Percentiles rank a stretch among this genome's conserved stretches.
Conservation (phyloP, 2,888 invertebrate species). For the Coelinius sp. region DNA sequence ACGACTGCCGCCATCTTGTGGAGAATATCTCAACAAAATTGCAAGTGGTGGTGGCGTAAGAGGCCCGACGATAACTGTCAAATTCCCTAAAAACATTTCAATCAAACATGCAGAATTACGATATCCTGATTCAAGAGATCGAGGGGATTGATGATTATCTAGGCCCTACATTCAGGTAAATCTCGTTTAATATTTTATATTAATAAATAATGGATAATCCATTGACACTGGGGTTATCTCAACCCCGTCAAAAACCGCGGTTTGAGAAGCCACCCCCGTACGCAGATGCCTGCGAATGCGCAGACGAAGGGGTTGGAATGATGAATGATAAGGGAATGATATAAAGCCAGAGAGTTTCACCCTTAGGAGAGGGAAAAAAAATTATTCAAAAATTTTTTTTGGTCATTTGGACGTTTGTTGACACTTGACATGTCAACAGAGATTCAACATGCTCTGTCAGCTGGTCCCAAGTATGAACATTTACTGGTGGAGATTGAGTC, state of each 20-base stretch:
- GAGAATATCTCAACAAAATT: too few relatives aligned
- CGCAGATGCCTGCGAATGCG: slow-evolving; percentile 65
- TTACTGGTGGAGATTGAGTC: slow-evolving; percentile 71
- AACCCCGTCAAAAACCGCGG: slow-evolving; percentile 53
- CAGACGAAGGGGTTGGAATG: slow-evolving; percentile 53
- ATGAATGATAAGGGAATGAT: slow-evolving; percentile 47
- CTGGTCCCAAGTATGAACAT: slow-evolving; percentile 69
- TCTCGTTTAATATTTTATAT: slow-evolving; percentile 16
- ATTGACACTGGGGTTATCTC: slow-evolving; percentile 28
- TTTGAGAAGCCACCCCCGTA: slow-evolving; percentile 52
- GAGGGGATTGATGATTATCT: slow-evolving; percentile 93
- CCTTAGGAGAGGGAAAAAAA: not conserved
- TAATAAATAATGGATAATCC: too few relatives aligned
- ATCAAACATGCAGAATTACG: slow-evolving; percentile 71
- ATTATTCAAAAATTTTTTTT: not conserved
- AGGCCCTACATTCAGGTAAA: slow-evolving; percentile 89
- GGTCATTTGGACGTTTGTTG: not conserved
- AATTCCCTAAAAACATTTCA: too few relatives aligned
- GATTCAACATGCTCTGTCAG: slow-evolving; percentile 57
- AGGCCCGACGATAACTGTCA: too few relatives aligned
- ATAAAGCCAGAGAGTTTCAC: slow-evolving; percentile 30
- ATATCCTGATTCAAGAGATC: slow-evolving; percentile 82
- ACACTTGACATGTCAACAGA: slow-evolving; percentile 54
- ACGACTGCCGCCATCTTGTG: too few relatives aligned
- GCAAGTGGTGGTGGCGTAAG: too few relatives aligned